These are phyloP conservation scores for Philonicus albiceps DNA, from an alignment of 2,888 invertebrate genomes.

Conservation along the genomic window DNA sequence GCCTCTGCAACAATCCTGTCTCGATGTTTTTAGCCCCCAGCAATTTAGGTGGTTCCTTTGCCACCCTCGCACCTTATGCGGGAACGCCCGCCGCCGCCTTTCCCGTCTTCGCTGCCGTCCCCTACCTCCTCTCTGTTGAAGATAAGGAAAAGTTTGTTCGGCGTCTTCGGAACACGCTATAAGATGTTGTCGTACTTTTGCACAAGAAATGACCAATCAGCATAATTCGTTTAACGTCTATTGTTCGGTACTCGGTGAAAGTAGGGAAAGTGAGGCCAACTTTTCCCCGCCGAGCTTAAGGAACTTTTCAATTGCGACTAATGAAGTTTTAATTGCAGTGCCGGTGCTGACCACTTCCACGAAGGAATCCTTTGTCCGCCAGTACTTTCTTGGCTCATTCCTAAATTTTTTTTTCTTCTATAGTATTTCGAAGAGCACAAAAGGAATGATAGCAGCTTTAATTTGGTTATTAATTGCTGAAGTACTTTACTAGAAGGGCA, in stretches of 20 bases:
- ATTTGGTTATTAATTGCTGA: not conserved
- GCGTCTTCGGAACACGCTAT: not conserved
- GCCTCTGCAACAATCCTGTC: constrained; percentile 21
- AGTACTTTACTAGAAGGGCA: not conserved
- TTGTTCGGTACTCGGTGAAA: constrained; percentile 21
- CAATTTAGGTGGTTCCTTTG: not conserved
- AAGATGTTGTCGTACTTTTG: constrained; percentile 27
- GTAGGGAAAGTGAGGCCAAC: not conserved
- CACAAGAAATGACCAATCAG: constrained; percentile 43
- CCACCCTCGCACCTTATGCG: not conserved
- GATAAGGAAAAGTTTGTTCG: constrained; percentile 29
- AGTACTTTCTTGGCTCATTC: not conserved
- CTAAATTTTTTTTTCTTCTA: not conserved
- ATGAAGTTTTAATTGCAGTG: constrained; percentile 45
- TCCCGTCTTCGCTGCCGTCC: not conserved
- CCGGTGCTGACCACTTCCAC: constrained; percentile 5
- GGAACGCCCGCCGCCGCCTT: not conserved
- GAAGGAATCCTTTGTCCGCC: not conserved
- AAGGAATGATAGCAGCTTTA: not conserved
- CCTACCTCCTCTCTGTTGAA: not conserved
- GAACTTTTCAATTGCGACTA: constrained; percentile 46
- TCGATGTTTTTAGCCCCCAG: constrained; percentile 18
- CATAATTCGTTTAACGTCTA: constrained; percentile 40
- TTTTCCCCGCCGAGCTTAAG: not conserved
- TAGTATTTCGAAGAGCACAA: not conserved